These are phyloP conservation scores for Rhinella marina DNA, from an alignment of 2,797 vertebrate genomes.

Conservation along the genomic window DNA sequence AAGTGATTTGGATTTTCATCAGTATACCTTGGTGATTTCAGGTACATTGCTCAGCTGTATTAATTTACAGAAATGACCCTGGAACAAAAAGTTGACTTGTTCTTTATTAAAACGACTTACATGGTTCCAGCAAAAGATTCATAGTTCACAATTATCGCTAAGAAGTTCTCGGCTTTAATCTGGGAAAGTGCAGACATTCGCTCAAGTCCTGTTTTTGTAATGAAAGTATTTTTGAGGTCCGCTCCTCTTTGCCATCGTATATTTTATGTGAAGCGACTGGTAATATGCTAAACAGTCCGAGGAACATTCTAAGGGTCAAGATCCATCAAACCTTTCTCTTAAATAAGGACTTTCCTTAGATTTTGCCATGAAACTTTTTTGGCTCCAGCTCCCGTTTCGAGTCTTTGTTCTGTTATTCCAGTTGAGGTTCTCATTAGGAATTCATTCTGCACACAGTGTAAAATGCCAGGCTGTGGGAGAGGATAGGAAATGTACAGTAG, in stretches of 20 bases:
- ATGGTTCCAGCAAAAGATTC: not conserved
- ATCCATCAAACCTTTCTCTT: conserved; percentile 10
- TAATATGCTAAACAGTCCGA: conserved; percentile 25
- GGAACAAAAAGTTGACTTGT: not conserved
- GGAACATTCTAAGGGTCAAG: not conserved
- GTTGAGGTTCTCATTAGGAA: conserved; percentile 31
- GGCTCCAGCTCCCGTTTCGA: not conserved
- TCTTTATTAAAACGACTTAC: not conserved
- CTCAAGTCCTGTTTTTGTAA: not conserved
- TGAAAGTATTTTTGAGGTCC: not conserved
- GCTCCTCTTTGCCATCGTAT: not conserved
- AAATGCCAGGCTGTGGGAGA: not conserved
- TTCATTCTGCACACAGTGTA: conserved; percentile 31
- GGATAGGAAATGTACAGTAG: not conserved
- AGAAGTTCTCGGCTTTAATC: not conserved
- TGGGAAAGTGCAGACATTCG: not conserved
- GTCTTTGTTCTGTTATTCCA: conserved; percentile 26
- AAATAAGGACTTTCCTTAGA: conserved; percentile 12
- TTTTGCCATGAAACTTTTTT: not conserved
- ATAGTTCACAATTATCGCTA: not conserved
- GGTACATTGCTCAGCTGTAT: not conserved
- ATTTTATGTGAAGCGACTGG: not conserved
- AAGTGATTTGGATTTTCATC: not conserved
- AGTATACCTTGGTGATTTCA: not conserved
- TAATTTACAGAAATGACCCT: not conserved